Percentiles rank a stretch among this genome's conserved stretches.
These are phyloP conservation scores for Cheilosia urbana DNA, from an alignment of 2,888 invertebrate species.

Conservation along the genomic window DNA sequence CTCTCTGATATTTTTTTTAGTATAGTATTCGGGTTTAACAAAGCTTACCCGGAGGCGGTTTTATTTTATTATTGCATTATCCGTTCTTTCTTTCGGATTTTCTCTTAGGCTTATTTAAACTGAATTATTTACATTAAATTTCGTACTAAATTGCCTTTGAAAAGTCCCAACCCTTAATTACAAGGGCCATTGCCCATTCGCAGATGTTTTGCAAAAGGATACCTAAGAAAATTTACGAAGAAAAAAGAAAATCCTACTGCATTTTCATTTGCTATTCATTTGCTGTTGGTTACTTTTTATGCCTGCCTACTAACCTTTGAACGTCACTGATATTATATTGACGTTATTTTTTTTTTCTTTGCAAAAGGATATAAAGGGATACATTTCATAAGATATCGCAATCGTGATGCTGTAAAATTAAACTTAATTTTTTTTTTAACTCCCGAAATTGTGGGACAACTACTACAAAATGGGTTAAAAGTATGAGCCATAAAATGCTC, in stretches of 20 bases:
- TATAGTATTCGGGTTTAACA: not conserved
- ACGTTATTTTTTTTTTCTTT: not conserved
- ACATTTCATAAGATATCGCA: not conserved
- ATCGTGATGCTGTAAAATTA: not conserved
- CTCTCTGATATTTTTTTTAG: no score
- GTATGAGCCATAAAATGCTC: not conserved
- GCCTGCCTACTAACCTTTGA: not conserved
- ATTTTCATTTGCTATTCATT: not conserved
- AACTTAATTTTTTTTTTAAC: not conserved
- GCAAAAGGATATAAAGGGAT: not conserved
- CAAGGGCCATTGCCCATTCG: not conserved
- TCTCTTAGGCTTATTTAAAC: not conserved
- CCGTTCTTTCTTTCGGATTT: not conserved
- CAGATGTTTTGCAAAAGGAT: not conserved
- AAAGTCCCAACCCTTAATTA: not conserved
- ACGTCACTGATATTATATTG: not conserved
- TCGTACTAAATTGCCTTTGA: not conserved
- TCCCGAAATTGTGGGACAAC: not conserved
- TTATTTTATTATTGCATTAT: not conserved
- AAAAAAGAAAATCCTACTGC: not conserved
- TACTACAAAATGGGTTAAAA: not conserved
- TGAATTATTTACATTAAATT: constrained; percentile 8
- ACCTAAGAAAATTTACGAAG: not conserved
- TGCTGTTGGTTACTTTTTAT: not conserved
- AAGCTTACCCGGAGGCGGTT: not conserved